Evolutionary conservation across 1,140 invertebrate species (phyloP).

Genomic region (Caenorhabditis inopinata): DNA sequence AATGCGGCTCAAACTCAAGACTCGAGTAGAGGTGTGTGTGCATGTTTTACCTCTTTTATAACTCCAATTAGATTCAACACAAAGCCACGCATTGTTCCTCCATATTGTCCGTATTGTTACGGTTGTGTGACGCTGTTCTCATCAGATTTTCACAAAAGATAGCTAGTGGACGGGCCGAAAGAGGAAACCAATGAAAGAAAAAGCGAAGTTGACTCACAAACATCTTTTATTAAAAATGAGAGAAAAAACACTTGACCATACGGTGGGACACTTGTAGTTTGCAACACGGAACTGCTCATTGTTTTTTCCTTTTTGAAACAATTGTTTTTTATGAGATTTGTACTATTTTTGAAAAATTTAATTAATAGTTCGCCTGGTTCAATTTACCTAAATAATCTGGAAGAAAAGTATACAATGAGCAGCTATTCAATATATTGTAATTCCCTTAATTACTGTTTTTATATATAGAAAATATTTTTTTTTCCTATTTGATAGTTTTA

Average conservation of each 20-base stretch:
- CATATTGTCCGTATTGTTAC: background rate
- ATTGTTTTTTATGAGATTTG: too few relatives aligned
- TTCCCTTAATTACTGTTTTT: too few relatives aligned
- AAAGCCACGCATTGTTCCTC: constrained; percentile 17
- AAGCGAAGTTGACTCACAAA: background rate
- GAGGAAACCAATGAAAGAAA: background rate
- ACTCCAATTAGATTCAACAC: background rate
- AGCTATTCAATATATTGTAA: too few relatives aligned
- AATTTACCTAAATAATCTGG: too few relatives aligned
- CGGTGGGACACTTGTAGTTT: background rate
- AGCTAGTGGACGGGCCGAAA: background rate
- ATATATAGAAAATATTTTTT: too few relatives aligned
- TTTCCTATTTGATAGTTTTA: too few relatives aligned
- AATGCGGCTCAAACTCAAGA: constrained; percentile 1
- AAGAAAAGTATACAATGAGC: too few relatives aligned
- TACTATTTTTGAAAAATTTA: too few relatives aligned
- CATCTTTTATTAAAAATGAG: background rate
- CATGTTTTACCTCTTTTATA: background rate
- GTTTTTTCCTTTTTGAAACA: too few relatives aligned
- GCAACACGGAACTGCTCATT: too few relatives aligned
- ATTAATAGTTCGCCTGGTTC: too few relatives aligned
- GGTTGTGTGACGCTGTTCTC: background rate
- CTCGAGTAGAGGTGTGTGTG: constrained; percentile 10
- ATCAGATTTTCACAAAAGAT: constrained; percentile 14
- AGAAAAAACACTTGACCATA: background rate